These are phyloP conservation scores for Petromus typicus DNA, from an alignment of 2,113 vertebrate genomes.

Conservation along the genomic window DNA sequence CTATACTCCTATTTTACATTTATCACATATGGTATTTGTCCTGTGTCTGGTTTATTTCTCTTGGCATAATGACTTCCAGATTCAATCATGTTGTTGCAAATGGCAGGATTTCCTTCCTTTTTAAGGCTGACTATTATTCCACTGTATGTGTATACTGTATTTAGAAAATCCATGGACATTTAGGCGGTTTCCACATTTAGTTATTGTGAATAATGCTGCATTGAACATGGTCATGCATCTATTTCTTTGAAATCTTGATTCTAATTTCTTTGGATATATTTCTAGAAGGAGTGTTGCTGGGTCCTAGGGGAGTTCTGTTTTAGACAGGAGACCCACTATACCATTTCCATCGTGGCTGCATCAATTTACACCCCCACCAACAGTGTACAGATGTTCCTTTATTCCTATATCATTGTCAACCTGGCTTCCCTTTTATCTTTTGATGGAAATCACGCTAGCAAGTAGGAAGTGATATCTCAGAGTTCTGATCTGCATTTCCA, in stretches of 20 bases:
- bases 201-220: background rate
- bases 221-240: too few relatives aligned
- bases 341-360: background rate
- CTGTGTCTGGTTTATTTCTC: background rate
- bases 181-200: background rate
- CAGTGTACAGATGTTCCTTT: background rate
- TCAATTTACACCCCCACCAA: background rate
- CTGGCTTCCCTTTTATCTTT: background rate
- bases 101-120: background rate
- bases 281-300: background rate
- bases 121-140: background rate
- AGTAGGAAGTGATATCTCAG: background rate
- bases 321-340: background rate
- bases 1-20: background rate
- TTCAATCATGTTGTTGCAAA: background rate
- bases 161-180: background rate
- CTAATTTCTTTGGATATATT: background rate
- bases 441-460: background rate
- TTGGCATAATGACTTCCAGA: background rate
- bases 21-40: background rate
- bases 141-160: background rate
- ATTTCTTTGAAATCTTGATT: background rate
- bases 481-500: background rate
- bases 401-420: background rate
- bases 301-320: background rate